Conservation (phyloP, 2,888 invertebrate genomes). For the Therioaphis trifolii region DNA sequence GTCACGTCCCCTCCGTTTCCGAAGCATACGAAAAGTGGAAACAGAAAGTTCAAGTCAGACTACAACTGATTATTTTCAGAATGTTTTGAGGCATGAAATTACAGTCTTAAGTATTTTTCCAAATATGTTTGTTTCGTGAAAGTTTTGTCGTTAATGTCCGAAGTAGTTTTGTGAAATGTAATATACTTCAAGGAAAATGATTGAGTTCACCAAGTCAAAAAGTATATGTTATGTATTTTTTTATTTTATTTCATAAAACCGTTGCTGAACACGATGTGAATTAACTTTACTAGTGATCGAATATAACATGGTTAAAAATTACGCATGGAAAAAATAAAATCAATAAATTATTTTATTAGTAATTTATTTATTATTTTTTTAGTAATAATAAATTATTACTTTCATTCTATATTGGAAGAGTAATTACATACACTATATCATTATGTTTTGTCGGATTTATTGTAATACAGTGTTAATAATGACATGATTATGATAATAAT, state of each 20-base stretch:
- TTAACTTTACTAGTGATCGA: background rate
- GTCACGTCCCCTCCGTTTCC: background rate
- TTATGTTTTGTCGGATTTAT: too few species aligned
- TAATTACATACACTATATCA: too few species aligned
- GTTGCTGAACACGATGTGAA: background rate
- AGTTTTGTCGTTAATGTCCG: constrained; percentile 42
- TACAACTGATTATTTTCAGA: constrained; percentile 50
- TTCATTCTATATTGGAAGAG: background rate
- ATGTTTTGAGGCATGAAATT: constrained; percentile 52
- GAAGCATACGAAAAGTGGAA: constrained; percentile 21
- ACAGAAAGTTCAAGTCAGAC: background rate
- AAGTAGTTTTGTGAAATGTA: constrained; percentile 19
- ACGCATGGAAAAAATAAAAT: too few species aligned
- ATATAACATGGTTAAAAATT: background rate
- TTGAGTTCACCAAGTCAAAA: constrained; percentile 4
- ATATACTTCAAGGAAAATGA: constrained; percentile 12
- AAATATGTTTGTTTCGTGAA: constrained; percentile 35
- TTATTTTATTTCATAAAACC: background rate
- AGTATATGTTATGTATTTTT: background rate
- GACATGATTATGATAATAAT: background rate
- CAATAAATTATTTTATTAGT: too few species aligned
- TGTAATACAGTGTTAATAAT: too few species aligned
- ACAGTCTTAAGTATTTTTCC: constrained; percentile 52
- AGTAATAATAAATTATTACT: background rate
- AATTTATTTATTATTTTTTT: background rate